Evolutionary conservation across 2,888 invertebrate species (phyloP).

Genomic region (Eutolmus rufibarbis): DNA sequence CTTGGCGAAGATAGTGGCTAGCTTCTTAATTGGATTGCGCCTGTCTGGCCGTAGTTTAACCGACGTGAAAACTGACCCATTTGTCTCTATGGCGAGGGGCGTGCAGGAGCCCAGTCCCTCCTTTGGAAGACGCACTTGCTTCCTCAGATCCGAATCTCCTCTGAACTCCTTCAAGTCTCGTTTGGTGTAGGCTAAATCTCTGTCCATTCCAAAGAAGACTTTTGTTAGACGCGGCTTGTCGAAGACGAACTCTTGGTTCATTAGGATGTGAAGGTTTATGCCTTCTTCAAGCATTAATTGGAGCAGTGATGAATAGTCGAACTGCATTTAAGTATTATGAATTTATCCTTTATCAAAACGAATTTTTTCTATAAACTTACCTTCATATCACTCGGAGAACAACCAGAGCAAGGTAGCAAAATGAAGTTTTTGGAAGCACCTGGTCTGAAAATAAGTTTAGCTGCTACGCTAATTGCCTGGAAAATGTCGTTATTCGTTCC

Average conservation of each 20-base stretch:
- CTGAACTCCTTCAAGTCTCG: constrained; percentile 73
- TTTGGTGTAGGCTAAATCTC: constrained; percentile 77
- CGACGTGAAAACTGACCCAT: constrained; percentile 74
- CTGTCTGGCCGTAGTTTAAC: constrained; percentile 68
- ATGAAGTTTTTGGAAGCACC: constrained; percentile 85
- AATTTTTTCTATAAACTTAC: constrained; percentile 62
- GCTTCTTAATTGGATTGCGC: constrained; percentile 68
- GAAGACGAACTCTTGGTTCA: constrained; percentile 81
- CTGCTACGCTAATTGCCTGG: constrained; percentile 76
- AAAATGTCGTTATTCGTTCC: constrained; percentile 72
- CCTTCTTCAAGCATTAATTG: constrained; percentile 83
- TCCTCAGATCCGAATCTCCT: constrained; percentile 76
- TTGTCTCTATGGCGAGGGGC: constrained; percentile 83
- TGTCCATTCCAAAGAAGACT: constrained; percentile 82
- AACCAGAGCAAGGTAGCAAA: constrained; percentile 80
- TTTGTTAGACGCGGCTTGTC: constrained; percentile 76
- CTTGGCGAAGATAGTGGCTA: constrained; percentile 72
- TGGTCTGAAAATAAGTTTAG: constrained; percentile 77
- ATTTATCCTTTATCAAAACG: neutral
- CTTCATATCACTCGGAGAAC: constrained; percentile 73
- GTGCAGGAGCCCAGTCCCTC: constrained; percentile 79
- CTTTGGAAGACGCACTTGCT: constrained; percentile 79
- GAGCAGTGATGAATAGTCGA: constrained; percentile 83
- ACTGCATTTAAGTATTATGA: constrained; percentile 59
- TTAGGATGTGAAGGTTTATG: constrained; percentile 81